Conservation (phyloP, 2,797 vertebrate species). For the Bovichtus variegatus region DNA sequence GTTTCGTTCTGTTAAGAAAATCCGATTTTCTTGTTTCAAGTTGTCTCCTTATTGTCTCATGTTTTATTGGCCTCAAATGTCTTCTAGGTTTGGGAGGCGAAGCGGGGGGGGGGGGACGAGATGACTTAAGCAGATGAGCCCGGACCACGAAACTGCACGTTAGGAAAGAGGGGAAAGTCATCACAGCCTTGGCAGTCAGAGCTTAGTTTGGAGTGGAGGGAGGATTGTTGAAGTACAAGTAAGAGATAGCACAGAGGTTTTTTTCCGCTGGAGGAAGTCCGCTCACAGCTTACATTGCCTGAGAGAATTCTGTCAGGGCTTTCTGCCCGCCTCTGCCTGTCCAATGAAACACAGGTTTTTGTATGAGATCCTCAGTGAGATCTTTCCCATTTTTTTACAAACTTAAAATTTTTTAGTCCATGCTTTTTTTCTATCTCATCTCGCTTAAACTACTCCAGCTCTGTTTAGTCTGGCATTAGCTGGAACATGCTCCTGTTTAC, state of each 20-base stretch:
- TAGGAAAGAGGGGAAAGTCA: conserved; percentile 60
- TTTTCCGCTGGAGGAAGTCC: conserved; percentile 71
- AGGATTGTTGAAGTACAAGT: conserved; percentile 55
- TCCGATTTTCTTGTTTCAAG: conserved; percentile 46
- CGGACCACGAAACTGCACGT: conserved; percentile 56
- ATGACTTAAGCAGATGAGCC: conserved; percentile 79
- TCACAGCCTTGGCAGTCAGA: conserved; percentile 60
- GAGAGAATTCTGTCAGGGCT: conserved; percentile 43
- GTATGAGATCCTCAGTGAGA: no score
- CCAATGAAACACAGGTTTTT: conserved; percentile 1
- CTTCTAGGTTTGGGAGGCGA: conserved; percentile 22
- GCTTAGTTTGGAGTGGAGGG: conserved; percentile 42
- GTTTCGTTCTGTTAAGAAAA: conserved; percentile 40
- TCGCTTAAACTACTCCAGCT: neutral
- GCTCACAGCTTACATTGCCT: conserved; percentile 62
- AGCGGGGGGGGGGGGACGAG: conserved; percentile 16
- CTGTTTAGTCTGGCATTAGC: conserved; percentile 23
- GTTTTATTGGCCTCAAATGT: conserved; percentile 53
- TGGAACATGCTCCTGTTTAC: conserved; percentile 12
- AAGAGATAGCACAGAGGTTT: conserved; percentile 59
- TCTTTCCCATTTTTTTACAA: neutral
- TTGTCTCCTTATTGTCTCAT: conserved; percentile 55
- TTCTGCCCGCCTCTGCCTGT: conserved; percentile 44
- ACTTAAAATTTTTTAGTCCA: neutral
- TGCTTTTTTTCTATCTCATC: conserved; percentile 3